A percentile compares a stretch with the other conserved stretches of the same genome.
Evolutionary conservation across 2,113 vertebrate genomes (phyloP).

Genomic region (Platysteira castanea): DNA sequence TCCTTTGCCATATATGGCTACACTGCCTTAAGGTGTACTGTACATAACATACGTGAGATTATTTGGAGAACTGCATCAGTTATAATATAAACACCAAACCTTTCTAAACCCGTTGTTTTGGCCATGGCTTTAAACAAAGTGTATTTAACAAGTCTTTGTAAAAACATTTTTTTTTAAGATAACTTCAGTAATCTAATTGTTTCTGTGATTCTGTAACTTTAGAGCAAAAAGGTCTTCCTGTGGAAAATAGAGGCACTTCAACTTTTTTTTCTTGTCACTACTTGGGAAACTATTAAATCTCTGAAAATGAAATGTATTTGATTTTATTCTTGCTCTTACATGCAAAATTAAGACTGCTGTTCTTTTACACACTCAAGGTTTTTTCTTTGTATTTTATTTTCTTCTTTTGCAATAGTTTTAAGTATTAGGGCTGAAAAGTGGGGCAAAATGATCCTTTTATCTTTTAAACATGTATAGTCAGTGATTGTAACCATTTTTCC

Average conservation of each 20-base stretch:
- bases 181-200: neutral
- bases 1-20: neutral
- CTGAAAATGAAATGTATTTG: neutral
- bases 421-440: constrained; percentile 27
- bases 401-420: neutral
- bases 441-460: constrained; percentile 51
- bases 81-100: neutral
- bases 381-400: constrained; percentile 41
- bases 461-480: constrained; percentile 20
- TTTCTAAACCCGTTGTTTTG: neutral
- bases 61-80: neutral
- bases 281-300: neutral
- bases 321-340: constrained; percentile 5
- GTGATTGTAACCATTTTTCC: constrained; percentile 33
- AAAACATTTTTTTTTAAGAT: neutral
- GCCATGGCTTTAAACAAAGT: neutral
- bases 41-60: neutral
- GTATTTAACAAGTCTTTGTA: neutral
- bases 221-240: neutral
- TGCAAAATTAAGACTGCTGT: neutral
- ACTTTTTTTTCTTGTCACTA: neutral
- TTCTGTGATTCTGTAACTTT: neutral
- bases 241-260: neutral
- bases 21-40: neutral
- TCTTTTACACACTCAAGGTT: neutral